phyloP scores from a whole-genome alignment of 2,888 invertebrate species.

The Dolichomitus sp. region DNA sequence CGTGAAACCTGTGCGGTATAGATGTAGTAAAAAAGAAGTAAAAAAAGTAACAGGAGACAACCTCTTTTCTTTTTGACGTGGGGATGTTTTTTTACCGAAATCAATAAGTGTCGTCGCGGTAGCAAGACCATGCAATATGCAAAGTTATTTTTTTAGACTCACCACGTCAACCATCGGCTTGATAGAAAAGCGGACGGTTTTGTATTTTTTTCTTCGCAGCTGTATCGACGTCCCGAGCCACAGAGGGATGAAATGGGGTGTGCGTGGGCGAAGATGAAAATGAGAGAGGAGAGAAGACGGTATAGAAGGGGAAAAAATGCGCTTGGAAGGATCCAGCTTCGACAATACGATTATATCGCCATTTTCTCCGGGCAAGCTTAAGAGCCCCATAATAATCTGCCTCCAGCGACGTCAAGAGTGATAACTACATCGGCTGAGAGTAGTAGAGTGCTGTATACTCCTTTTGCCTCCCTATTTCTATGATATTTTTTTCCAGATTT shows the following conservation, averaged over 20 bases:
- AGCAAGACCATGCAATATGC: neutral
- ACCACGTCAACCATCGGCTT: conserved; percentile 9
- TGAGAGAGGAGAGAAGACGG: neutral
- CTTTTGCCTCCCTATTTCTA: conserved; percentile 11
- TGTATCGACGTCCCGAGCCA: conserved; percentile 50
- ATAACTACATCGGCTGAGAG: conserved; percentile 52
- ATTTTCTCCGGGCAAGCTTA: conserved; percentile 58
- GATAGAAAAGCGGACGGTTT: conserved; percentile 25
- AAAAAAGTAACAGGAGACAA: neutral
- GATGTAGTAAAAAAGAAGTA: neutral
- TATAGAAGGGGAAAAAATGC: conserved; percentile 42
- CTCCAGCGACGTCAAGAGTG: conserved; percentile 56
- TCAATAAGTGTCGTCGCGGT: neutral
- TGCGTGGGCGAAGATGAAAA: neutral
- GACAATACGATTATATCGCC: conserved; percentile 65
- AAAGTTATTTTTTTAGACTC: conserved; percentile 13
- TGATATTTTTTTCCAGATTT: conserved; percentile 54
- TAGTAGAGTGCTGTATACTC: neutral
- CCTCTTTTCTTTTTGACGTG: neutral
- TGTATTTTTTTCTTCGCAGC: conserved; percentile 14
- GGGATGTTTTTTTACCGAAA: neutral
- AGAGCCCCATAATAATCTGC: conserved; percentile 62
- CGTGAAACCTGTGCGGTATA: neutral
- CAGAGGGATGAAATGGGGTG: neutral
- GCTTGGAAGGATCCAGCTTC: conserved; percentile 52